phyloP scores from a whole-genome alignment of 2,797 vertebrate genomes.

The Syngnathus acus region DNA sequence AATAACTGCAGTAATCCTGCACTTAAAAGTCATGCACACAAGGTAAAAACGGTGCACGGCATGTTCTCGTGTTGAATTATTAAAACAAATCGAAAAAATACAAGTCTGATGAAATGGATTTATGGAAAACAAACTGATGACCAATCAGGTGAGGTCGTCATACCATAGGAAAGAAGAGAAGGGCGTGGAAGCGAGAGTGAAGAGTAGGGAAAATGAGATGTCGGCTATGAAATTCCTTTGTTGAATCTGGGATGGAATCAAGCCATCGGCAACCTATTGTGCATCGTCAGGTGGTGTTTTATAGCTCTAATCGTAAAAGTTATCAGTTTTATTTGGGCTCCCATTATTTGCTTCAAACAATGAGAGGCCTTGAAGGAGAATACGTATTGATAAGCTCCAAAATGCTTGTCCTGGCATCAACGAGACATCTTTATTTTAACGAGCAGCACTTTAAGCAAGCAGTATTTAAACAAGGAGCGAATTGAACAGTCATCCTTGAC shows the following conservation, averaged over 20 bases:
- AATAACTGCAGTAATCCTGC: background rate
- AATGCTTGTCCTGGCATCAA: background rate
- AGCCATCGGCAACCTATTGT: constrained; percentile 27
- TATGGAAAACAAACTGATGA: background rate
- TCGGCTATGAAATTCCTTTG: background rate
- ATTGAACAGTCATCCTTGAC: background rate
- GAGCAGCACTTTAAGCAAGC: background rate
- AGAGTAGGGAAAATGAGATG: background rate
- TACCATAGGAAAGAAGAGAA: background rate
- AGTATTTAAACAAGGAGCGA: background rate
- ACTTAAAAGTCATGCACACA: background rate
- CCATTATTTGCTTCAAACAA: background rate
- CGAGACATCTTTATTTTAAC: background rate
- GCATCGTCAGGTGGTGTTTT: constrained; percentile 32
- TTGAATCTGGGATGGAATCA: constrained; percentile 8
- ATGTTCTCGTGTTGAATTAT: background rate
- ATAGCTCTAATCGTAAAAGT: constrained; percentile 29
- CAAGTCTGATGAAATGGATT: background rate
- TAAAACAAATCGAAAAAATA: background rate
- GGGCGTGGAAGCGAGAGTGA: background rate
- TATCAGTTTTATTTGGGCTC: constrained; percentile 24
- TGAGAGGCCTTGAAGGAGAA: background rate
- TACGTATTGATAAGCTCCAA: background rate
- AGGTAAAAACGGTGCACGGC: background rate
- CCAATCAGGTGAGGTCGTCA: background rate